Conservation (phyloP, 2,888 invertebrate species). For the Dicyrtoma fusca region DNA sequence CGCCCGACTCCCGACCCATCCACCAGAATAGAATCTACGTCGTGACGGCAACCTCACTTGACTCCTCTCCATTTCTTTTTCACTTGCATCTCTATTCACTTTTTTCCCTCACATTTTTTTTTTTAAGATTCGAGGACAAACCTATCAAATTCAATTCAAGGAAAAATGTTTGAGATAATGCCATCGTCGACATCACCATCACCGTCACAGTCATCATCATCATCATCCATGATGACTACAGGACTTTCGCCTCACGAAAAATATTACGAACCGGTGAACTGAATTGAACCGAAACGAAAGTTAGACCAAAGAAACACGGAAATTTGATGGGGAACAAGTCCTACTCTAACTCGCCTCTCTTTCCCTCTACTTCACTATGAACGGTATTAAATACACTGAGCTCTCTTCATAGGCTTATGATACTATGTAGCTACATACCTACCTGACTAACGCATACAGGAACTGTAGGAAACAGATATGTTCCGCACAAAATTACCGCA, state of each 20-base stretch:
- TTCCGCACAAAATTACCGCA: no score
- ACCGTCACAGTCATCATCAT: conserved; percentile 25
- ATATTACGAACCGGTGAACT: conserved; percentile 36
- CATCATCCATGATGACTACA: conserved; percentile 25
- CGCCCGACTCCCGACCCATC: no score
- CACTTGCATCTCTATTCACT: background rate
- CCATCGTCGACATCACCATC: background rate
- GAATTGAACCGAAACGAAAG: conserved; percentile 22
- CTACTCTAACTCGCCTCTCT: no score
- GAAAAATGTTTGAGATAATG: background rate
- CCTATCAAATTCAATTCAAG: background rate
- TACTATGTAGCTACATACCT: no score
- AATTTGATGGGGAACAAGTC: background rate
- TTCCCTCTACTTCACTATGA: no score
- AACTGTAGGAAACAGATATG: no score
- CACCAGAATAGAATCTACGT: no score
- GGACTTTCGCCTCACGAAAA: conserved; percentile 21
- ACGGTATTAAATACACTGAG: no score
- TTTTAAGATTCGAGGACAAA: background rate
- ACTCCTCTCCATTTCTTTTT: no score
- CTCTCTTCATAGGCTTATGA: no score
- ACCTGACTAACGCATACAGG: no score
- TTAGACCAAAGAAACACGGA: conserved; percentile 17
- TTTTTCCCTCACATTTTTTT: background rate
- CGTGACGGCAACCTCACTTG: no score